Conservation (phyloP, 2,888 invertebrate species). For the Nomada lathburiana region DNA sequence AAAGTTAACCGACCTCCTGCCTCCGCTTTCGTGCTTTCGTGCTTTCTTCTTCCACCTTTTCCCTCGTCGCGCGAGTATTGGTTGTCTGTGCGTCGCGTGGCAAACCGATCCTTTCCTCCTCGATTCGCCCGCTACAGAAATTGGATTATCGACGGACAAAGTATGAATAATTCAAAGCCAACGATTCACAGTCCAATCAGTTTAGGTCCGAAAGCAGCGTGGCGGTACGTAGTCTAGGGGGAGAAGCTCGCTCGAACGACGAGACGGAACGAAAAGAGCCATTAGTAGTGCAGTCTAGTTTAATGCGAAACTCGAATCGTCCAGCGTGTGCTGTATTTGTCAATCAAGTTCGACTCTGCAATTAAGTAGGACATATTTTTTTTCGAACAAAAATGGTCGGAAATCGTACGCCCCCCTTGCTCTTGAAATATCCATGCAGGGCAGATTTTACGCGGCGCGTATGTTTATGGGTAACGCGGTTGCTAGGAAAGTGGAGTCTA, state of each 20-base stretch:
- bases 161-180: conserved; percentile 82
- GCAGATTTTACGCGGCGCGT: conserved; percentile 4
- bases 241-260: conserved; percentile 33
- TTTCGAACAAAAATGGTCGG: conserved; percentile 1
- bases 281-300: conserved; percentile 68
- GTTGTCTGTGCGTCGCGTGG: conserved; percentile 61
- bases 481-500: conserved; percentile 27
- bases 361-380: conserved; percentile 35
- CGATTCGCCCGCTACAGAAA: conserved; percentile 78
- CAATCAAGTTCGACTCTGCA: conserved; percentile 35
- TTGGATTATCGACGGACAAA: conserved; percentile 81
- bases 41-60: neutral
- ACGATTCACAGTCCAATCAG: conserved; percentile 82
- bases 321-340: conserved; percentile 18
- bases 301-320: conserved; percentile 63
- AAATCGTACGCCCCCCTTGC: neutral
- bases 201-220: conserved; percentile 75
- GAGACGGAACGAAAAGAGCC: conserved; percentile 67
- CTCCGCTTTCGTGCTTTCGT: neutral
- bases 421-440: neutral
- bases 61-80: neutral
- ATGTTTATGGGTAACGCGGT: conserved; percentile 4
- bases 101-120: conserved; percentile 67
- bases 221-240: conserved; percentile 37
- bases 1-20: conserved; percentile 59